phyloP scores from a whole-genome alignment of 1,140 invertebrate genomes.

The Tetragonula clypearis region DNA sequence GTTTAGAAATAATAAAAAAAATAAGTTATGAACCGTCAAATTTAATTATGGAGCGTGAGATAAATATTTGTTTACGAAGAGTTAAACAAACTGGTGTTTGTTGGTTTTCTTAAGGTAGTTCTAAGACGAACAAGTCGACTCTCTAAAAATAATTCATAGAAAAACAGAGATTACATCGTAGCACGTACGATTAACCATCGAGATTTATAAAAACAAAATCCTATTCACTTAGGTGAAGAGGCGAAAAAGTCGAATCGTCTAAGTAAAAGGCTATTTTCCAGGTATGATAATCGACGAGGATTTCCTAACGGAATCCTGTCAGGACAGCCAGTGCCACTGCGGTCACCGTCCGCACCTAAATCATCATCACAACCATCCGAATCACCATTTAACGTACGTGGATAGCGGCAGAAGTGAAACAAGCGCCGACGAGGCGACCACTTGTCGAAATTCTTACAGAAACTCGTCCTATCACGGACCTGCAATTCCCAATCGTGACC shows the following conservation, averaged over 20 bases:
- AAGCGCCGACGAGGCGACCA: conserved; percentile 64
- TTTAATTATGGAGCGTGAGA: background rate
- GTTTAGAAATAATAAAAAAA: too few species aligned
- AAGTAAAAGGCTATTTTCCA: conserved; percentile 62
- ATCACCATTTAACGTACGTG: conserved; percentile 51
- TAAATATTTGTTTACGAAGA: background rate
- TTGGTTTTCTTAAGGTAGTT: background rate
- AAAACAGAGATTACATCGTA: background rate
- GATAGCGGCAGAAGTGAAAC: conserved; percentile 66
- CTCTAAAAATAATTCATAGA: background rate
- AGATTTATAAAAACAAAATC: background rate
- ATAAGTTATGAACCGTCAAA: background rate
- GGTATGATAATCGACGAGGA: conserved; percentile 71
- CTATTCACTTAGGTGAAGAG: too few species aligned
- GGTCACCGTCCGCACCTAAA: conserved; percentile 43
- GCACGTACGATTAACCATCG: conserved; percentile 4
- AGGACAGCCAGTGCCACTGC: conserved; percentile 39
- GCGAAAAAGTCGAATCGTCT: background rate
- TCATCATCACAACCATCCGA: conserved; percentile 52
- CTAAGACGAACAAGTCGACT: too few species aligned
- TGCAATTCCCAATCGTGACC: background rate
- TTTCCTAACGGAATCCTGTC: conserved; percentile 29
- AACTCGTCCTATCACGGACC: conserved; percentile 48
- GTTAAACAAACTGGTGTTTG: background rate
- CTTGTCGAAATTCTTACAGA: conserved; percentile 45